Percentiles rank a stretch among this genome's conserved stretches.
These are phyloP conservation scores for Entelurus aequoreus DNA, from an alignment of 2,113 vertebrate genomes.

Conservation along the genomic window DNA sequence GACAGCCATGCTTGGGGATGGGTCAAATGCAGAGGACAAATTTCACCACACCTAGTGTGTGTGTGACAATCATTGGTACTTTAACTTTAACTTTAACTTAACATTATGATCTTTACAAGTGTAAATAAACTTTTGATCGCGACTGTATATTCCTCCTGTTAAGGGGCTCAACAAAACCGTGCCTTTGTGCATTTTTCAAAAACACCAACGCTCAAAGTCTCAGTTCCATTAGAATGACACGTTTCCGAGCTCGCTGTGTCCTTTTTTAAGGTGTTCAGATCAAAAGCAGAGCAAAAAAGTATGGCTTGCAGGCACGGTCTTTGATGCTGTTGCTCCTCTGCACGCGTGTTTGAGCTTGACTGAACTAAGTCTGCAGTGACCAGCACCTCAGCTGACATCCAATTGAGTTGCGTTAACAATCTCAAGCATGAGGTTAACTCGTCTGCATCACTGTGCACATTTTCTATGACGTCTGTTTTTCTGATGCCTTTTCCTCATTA, in stretches of 20 bases:
- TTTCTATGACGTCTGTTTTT: not conserved
- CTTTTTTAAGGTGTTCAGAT: conserved; percentile 58
- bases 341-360: conserved; percentile 49
- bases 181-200: conserved; percentile 50
- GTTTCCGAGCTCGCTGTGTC: conserved; percentile 42
- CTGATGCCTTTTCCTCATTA: not conserved
- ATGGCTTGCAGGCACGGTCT: conserved; percentile 63
- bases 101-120: too few species aligned
- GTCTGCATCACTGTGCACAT: conserved; percentile 13
- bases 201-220: conserved; percentile 52
- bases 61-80: too few species aligned
- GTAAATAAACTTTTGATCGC: too few species aligned
- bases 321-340: conserved; percentile 67
- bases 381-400: conserved; percentile 19
- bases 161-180: conserved; percentile 34
- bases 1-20: too few species aligned
- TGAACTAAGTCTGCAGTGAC: conserved; percentile 42
- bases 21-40: too few species aligned
- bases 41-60: too few species aligned
- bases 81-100: too few species aligned
- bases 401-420: conserved; percentile 35
- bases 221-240: conserved; percentile 64
- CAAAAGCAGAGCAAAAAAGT: conserved; percentile 71
- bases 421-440: conserved; percentile 20
- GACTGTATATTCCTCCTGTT: conserved; percentile 2